Conservation (phyloP, 35 echinoderm and acorn worm species). For the Apostichopus japonicus region DNA sequence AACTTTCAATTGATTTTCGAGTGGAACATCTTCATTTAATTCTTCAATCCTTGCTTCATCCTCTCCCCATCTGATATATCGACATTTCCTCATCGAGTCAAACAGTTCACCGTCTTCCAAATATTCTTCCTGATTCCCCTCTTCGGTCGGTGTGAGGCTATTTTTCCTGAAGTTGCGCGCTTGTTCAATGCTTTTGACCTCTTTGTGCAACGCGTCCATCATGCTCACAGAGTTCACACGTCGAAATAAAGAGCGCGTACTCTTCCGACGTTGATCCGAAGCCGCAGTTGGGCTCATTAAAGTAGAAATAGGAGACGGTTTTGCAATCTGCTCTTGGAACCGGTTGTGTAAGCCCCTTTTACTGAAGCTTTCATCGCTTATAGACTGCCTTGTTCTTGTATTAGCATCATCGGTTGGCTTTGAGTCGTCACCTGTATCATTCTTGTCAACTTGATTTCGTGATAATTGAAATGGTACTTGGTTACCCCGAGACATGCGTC, state of each 20-base stretch:
- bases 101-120: conserved; percentile 76
- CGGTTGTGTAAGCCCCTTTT: conserved; percentile 21
- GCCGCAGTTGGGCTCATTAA: conserved; percentile 39
- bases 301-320: background rate
- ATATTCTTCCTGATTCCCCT: conserved; percentile 49
- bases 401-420: background rate
- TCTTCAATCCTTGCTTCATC: conserved; percentile 61
- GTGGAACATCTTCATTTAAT: conserved; percentile 67
- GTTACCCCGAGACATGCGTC: conserved; percentile 44
- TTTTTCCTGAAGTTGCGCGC: conserved; percentile 46
- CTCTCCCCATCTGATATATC: conserved; percentile 75
- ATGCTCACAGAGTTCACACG: conserved; percentile 4
- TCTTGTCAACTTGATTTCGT: background rate
- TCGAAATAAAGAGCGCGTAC: conserved; percentile 12
- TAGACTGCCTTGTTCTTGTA: background rate
- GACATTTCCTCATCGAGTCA: conserved; percentile 76
- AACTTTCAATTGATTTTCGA: conserved; percentile 63
- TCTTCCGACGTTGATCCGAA: conserved; percentile 31
- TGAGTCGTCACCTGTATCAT: background rate
- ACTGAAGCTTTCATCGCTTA: background rate
- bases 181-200: conserved; percentile 56
- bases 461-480: conserved; percentile 22
- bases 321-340: conserved; percentile 6
- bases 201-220: conserved; percentile 62
- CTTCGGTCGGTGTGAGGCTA: conserved; percentile 21